A percentile compares a stretch with the other conserved stretches of the same genome.
Conservation (phyloP, 1,140 invertebrate genomes). For the Prorops nasuta region DNA sequence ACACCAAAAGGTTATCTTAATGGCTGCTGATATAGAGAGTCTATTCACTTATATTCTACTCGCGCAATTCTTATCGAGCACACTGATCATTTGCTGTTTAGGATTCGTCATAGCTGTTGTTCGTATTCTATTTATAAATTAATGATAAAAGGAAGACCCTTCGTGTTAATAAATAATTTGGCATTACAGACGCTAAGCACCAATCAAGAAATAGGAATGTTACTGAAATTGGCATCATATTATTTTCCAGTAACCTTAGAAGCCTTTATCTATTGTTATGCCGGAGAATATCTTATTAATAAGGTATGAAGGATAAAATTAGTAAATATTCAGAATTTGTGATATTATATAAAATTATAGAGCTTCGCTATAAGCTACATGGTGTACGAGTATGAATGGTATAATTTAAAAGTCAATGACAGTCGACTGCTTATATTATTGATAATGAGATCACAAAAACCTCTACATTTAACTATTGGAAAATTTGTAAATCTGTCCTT, state of each 20-base stretch:
- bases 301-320: too few relatives aligned
- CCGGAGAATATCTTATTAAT: too few relatives aligned
- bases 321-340: too few relatives aligned
- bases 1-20: conserved; percentile 11
- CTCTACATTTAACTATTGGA: conserved; percentile 16
- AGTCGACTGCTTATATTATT: conserved; percentile 14
- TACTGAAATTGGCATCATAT: too few relatives aligned
- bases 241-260: too few relatives aligned
- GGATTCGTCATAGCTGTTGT: conserved; percentile 10
- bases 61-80: conserved; percentile 10
- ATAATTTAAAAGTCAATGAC: conserved; percentile 12
- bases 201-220: too few relatives aligned
- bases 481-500: conserved; percentile 22
- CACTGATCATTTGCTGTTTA: conserved; percentile 6
- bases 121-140: not conserved
- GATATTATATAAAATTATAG: too few relatives aligned
- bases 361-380: too few relatives aligned
- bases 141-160: not conserved
- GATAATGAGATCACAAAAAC: conserved; percentile 23
- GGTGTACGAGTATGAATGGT: conserved; percentile 19
- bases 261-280: too few relatives aligned
- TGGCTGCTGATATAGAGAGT: not conserved
- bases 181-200: not conserved
- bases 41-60: conserved; percentile 4
- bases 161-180: not conserved